These are phyloP conservation scores for Catharus ustulatus DNA, from an alignment of 2,797 vertebrate genomes.

Conservation along the genomic window DNA sequence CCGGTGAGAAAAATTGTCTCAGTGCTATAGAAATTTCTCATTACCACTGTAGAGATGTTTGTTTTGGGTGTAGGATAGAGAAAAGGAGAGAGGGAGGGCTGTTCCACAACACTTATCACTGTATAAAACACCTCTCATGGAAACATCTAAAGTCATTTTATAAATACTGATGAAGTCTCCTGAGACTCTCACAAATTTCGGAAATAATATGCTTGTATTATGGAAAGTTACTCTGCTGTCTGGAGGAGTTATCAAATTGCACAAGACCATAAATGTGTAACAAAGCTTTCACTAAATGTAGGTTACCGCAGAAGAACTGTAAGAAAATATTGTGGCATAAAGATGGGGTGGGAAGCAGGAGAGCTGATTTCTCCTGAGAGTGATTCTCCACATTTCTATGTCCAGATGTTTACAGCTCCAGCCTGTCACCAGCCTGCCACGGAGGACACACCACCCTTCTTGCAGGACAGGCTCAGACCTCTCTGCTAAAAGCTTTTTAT, in stretches of 20 bases:
- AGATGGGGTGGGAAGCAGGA: neutral
- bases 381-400: neutral
- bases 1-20: neutral
- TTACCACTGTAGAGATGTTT: neutral
- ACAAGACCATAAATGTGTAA: neutral
- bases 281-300: slow-evolving; percentile 11
- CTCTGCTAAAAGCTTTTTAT: neutral
- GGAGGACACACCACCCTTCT: rapidly evolving
- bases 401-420: neutral
- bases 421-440: neutral
- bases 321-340: slow-evolving; percentile 8
- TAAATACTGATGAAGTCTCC: slow-evolving; percentile 22
- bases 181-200: neutral
- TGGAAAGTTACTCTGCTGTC: slow-evolving; percentile 2
- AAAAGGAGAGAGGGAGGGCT: neutral
- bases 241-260: neutral
- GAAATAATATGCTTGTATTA: neutral
- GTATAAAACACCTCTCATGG: neutral
- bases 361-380: neutral
- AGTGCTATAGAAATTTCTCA: neutral
- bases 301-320: neutral
- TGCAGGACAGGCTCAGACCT: neutral
- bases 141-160: slow-evolving; percentile 2
- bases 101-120: neutral
- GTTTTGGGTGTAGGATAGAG: neutral